A percentile compares a stretch with the other conserved stretches of the same genome.
Evolutionary conservation across 2,797 vertebrate genomes (phyloP).

Genomic region (Neosilurus mollespiculum): DNA sequence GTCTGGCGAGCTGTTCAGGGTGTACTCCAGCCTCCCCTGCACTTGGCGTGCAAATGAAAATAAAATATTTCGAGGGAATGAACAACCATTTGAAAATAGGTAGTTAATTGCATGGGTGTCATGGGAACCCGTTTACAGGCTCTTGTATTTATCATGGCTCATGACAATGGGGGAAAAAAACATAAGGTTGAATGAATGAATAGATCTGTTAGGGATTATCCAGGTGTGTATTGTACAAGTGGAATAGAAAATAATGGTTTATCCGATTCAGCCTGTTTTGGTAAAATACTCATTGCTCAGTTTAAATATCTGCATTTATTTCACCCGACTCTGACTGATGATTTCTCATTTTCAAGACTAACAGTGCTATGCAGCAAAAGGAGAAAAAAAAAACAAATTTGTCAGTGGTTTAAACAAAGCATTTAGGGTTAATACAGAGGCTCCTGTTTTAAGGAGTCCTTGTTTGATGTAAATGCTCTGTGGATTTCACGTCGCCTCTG

Average conservation of each 20-base stretch:
- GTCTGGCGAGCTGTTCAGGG: too few species aligned
- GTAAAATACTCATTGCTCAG: background rate
- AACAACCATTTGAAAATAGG: too few species aligned
- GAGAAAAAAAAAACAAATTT: background rate
- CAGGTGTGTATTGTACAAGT: background rate
- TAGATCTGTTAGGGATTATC: background rate
- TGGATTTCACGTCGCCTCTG: constrained; percentile 39
- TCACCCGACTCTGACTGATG: background rate
- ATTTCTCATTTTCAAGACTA: background rate
- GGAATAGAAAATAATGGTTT: background rate
- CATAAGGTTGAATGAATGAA: too few species aligned
- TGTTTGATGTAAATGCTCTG: constrained; percentile 52
- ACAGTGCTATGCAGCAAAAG: background rate
- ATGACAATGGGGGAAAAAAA: too few species aligned
- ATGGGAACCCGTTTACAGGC: too few species aligned
- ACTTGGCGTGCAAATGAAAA: too few species aligned
- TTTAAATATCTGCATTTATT: background rate
- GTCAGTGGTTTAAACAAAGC: background rate
- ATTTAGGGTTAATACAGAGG: constrained; percentile 10
- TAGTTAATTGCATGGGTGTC: too few species aligned
- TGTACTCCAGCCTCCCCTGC: too few species aligned
- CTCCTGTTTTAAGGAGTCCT: constrained; percentile 35
- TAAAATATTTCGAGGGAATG: too few species aligned
- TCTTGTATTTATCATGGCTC: too few species aligned
- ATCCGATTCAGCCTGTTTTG: background rate